phyloP scores from a whole-genome alignment of 2,888 invertebrate species.

The Cordylochernes scorpioides region DNA sequence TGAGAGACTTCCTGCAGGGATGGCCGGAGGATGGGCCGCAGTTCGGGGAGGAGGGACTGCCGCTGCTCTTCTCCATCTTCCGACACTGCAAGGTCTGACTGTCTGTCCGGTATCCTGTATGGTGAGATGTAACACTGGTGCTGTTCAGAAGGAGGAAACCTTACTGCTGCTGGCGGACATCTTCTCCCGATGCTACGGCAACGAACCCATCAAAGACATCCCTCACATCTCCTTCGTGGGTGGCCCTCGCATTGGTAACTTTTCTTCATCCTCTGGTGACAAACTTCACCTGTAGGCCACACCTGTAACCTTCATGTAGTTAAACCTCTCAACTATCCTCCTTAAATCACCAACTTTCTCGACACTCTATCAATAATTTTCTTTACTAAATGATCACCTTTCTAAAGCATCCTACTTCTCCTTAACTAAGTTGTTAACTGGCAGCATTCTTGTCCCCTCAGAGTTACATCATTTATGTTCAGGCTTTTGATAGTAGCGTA shows the following conservation, averaged over 20 bases:
- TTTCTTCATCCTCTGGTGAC: too few species aligned
- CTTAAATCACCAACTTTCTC: too few species aligned
- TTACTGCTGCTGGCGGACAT: constrained; percentile 61
- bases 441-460: too few species aligned
- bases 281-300: too few species aligned
- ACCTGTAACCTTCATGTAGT: too few species aligned
- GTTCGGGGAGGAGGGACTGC: constrained; percentile 66
- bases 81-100: constrained; percentile 50
- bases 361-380: too few species aligned
- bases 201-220: constrained; percentile 36
- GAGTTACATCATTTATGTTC: too few species aligned
- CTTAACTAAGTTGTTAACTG: too few species aligned
- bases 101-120: constrained; percentile 8
- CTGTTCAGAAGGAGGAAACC: constrained; percentile 51
- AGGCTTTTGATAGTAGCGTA: too few species aligned
- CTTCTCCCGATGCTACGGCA: constrained; percentile 61
- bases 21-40: constrained; percentile 66
- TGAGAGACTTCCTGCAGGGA: constrained; percentile 67
- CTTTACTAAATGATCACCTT: too few species aligned
- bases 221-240: constrained; percentile 16
- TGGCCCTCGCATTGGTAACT: constrained; percentile 36
- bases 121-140: constrained; percentile 3
- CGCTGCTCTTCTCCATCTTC: constrained; percentile 62
- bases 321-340: too few species aligned
- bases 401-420: too few species aligned